Evolutionary conservation across 1,140 invertebrate genomes (phyloP).

Genomic region (Thalassaphorura encarpata): DNA sequence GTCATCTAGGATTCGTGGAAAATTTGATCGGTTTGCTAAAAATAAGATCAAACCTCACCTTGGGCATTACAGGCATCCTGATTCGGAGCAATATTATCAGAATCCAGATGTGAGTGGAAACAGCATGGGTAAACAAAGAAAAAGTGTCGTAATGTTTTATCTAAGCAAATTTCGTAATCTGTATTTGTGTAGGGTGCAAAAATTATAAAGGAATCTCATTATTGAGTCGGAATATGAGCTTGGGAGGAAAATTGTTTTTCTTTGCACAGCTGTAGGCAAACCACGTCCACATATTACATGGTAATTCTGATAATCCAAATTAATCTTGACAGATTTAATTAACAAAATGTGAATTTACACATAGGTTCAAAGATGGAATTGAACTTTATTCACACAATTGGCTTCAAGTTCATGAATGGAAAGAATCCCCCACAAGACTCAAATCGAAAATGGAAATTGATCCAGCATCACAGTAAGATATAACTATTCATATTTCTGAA

Average conservation of each 20-base stretch:
- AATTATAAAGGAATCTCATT: conserved; percentile 47
- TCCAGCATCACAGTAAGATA: conserved; percentile 42
- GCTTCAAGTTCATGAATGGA: conserved; percentile 48
- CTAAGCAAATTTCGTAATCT: background rate
- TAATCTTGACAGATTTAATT: background rate
- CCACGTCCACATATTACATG: conserved; percentile 47
- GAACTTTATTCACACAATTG: conserved; percentile 48
- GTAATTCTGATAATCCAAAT: conserved; percentile 14
- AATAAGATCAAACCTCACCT: conserved; percentile 67
- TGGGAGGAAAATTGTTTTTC: conserved; percentile 49
- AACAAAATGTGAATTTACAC: conserved; percentile 32
- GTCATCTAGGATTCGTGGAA: conserved; percentile 22
- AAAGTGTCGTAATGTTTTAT: background rate
- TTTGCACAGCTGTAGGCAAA: conserved; percentile 46
- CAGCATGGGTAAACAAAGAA: background rate
- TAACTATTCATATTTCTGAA: conserved; percentile 30
- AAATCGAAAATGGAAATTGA: conserved; percentile 52
- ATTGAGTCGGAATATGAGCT: conserved; percentile 51
- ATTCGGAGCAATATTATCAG: conserved; percentile 77
- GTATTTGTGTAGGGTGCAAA: conserved; percentile 42
- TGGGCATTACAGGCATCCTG: conserved; percentile 68
- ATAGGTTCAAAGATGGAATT: conserved; percentile 47
- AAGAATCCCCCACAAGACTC: conserved; percentile 39
- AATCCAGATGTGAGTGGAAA: conserved; percentile 62
- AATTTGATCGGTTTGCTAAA: conserved; percentile 39